phyloP scores from a whole-genome alignment of 2,888 invertebrate genomes.

The Diarsia mendica region DNA sequence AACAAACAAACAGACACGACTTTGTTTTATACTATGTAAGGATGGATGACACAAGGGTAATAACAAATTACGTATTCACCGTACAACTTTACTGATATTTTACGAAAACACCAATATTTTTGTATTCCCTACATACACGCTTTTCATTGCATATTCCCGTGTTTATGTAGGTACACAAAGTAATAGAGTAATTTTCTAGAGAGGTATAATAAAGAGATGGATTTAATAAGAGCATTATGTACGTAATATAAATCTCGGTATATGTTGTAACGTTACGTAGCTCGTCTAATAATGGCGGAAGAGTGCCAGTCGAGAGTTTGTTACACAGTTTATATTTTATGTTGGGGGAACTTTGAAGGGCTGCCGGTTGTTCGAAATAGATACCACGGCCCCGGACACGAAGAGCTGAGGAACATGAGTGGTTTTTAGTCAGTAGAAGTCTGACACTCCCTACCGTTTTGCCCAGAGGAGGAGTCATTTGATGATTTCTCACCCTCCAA shows the following conservation, averaged over 20 bases:
- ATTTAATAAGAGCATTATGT: conserved; percentile 11
- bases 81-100: neutral
- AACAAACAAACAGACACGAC: too few relatives aligned
- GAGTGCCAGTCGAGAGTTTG: neutral
- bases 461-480: too few relatives aligned
- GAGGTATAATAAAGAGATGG: neutral
- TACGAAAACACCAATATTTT: neutral
- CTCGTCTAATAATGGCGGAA: conserved; percentile 9
- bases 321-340: neutral
- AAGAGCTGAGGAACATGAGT: too few relatives aligned
- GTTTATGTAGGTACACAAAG: neutral
- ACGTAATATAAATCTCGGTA: conserved; percentile 4
- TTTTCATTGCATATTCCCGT: neutral
- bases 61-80: neutral
- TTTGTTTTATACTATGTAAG: too few relatives aligned
- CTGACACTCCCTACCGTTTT: too few relatives aligned
- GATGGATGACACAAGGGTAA: neutral
- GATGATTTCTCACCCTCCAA: too few relatives aligned
- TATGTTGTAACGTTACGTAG: neutral
- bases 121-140: neutral
- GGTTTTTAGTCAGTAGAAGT: too few relatives aligned
- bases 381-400: too few relatives aligned
- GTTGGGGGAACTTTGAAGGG: too few relatives aligned
- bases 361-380: too few relatives aligned
- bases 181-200: neutral